Evolutionary conservation across 2,888 invertebrate species (phyloP), one percentile per base, ranked within the genome.

Genomic region (Therioaphis trifolii): DNA sequence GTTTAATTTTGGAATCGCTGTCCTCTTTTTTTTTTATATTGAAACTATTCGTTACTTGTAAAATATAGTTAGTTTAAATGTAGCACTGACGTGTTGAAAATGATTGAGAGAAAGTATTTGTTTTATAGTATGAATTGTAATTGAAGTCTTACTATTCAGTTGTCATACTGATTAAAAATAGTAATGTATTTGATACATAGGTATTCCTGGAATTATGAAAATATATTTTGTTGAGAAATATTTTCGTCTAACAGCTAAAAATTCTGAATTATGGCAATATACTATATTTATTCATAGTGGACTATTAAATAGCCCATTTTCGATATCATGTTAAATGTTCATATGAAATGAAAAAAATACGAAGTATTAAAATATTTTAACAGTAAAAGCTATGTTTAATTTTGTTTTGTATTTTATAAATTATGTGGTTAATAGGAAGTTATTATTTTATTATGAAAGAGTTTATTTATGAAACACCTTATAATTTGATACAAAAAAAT

Each of bases 41-140:
- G 27, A 2, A 49, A 27, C 71, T 69, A 46, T 69, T 69, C 18
- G 9, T 69, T n/a, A 46, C 15, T 43, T 18, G 7, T 69, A 43
- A 43, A 35, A 35, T n/a, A n/a, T n/a, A n/a, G n/a, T n/a, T n/a
- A n/a, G n/a, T n/a, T n/a, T n/a, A 52, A 61, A 61, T 24, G 14
- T 35, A 11, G 9, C 21, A 55, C 15, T 29, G 9, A 35, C 21
- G 21, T 74, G 35, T 35, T 55, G 35, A 74, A 21, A 71, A 71
- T 9, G 1, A 74, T 61, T 12, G 27, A 74, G 40, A 74, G 58
- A 61, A 76, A 76, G 27, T 76, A 61, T 75, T 75, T 58, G 18
- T 58, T 76, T 49, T 49, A 27, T 18, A 14, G 21, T 61, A 43
- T 76, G 5, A 12, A 63, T 27, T 61, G 3, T 24, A 29, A 49